Conservation (phyloP, 2,797 vertebrate species). For the Leptoclinus maculatus region DNA sequence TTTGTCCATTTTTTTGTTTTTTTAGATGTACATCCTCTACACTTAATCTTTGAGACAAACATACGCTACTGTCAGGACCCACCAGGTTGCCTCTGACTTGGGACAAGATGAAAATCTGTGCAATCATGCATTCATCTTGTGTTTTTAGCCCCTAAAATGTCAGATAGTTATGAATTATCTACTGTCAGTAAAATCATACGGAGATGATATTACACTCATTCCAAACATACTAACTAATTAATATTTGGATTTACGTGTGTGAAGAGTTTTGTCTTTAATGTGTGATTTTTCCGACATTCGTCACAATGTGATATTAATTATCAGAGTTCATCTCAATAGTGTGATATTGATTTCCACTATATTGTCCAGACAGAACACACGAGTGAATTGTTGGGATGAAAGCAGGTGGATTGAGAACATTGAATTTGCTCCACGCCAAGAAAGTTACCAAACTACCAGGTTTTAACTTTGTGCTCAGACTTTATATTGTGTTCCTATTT, state of each 20-base stretch:
- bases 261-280: neutral
- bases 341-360: neutral
- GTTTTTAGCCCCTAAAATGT: neutral
- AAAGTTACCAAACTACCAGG: neutral
- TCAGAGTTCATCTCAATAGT: neutral
- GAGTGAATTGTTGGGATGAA: neutral
- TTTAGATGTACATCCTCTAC: neutral
- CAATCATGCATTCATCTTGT: neutral
- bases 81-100: neutral
- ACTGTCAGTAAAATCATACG: neutral
- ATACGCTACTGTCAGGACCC: neutral
- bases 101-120: neutral
- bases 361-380: neutral
- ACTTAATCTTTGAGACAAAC: neutral
- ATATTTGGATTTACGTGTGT: neutral
- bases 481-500: constrained; percentile 10
- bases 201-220: neutral
- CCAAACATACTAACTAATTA: neutral
- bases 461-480: constrained; percentile 10
- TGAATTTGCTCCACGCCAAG: neutral
- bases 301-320: constrained; percentile 1
- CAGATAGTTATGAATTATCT: neutral
- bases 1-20: neutral
- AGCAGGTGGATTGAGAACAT: neutral
- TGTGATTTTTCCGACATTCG: constrained; percentile 2